Conservation (phyloP, 2,888 invertebrate genomes). For the Tillus elongatus region DNA sequence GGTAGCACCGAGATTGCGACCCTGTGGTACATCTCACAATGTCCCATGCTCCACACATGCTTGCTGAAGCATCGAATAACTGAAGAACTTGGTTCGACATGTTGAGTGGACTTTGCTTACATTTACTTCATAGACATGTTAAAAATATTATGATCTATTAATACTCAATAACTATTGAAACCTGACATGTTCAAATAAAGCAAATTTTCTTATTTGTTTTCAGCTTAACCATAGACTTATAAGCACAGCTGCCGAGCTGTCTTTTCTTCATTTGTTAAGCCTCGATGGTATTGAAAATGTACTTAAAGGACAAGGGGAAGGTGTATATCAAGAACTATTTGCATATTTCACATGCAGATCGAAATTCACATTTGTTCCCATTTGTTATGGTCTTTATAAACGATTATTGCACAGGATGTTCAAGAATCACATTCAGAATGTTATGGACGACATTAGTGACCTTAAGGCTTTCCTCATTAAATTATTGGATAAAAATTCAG, state of each 20-base stretch:
- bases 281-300: constrained; percentile 56
- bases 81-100: neutral
- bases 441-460: constrained; percentile 41
- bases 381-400: constrained; percentile 46
- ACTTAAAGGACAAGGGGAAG: constrained; percentile 55
- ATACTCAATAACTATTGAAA: too few species aligned
- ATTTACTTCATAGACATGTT: too few species aligned
- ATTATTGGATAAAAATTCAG: constrained; percentile 56
- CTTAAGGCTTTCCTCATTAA: constrained; percentile 50
- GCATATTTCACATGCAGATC: constrained; percentile 56
- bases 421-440: constrained; percentile 11
- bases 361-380: constrained; percentile 55
- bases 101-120: too few species aligned
- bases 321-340: constrained; percentile 54
- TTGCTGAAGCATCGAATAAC: neutral
- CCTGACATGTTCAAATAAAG: neutral
- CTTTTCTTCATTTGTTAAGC: constrained; percentile 47
- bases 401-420: constrained; percentile 25
- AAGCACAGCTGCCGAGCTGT: constrained; percentile 55
- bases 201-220: constrained; percentile 16
- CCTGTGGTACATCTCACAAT: too few species aligned
- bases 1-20: too few species aligned
- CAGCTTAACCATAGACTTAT: constrained; percentile 56
- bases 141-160: too few species aligned
- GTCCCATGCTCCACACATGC: too few species aligned